These are phyloP conservation scores for Cheilosia scutellata DNA, from an alignment of 2,888 invertebrate genomes.

Conservation along the genomic window DNA sequence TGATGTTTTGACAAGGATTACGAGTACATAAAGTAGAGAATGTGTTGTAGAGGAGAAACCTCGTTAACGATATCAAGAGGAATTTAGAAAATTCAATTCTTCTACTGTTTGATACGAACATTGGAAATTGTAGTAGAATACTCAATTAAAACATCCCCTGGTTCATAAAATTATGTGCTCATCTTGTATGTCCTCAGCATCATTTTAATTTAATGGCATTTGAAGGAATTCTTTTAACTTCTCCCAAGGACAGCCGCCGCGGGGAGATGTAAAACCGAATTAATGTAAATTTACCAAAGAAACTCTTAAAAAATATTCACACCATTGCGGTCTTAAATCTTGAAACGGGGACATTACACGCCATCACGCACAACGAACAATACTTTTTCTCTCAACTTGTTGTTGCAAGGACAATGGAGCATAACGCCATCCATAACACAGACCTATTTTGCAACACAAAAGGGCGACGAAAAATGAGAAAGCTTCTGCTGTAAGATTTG, in stretches of 20 bases:
- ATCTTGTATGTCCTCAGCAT: not conserved
- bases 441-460: constrained; percentile 1
- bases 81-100: too few relatives aligned
- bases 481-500: not conserved
- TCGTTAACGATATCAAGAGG: too few relatives aligned
- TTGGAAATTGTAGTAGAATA: too few relatives aligned
- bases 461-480: not conserved
- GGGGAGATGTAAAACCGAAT: too few relatives aligned
- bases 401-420: constrained; percentile 15
- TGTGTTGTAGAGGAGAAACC: too few relatives aligned
- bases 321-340: not conserved
- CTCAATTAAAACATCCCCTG: too few relatives aligned
- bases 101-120: too few relatives aligned
- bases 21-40: too few relatives aligned
- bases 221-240: not conserved
- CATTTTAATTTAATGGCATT: not conserved
- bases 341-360: not conserved
- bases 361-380: not conserved
- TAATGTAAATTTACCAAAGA: constrained; percentile 36
- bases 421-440: constrained; percentile 1
- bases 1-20: too few relatives aligned
- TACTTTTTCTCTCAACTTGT: not conserved
- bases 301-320: constrained; percentile 26
- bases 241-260: too few relatives aligned
- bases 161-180: too few relatives aligned